Evolutionary conservation across 2,113 vertebrate genomes (phyloP), one percentile per base, ranked within the genome.

Genomic region (Cromileptes altivelis): DNA sequence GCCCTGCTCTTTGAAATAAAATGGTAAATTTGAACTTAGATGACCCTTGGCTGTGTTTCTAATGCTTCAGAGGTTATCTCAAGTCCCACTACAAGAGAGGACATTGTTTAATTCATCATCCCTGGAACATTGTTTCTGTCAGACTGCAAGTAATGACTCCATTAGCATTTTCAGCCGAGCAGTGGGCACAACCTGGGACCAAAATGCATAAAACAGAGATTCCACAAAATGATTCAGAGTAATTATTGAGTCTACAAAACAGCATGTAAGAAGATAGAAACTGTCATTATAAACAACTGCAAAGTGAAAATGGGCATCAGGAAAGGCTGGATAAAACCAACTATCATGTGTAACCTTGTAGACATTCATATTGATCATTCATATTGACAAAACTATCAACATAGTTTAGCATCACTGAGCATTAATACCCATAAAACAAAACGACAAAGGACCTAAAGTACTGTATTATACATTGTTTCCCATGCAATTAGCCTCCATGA

Each of bases 71-170:
- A 85, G 86, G 85, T 88, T 81, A 70, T 78, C 52, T 70, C 47
- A 57, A 82, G 74, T 87, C 58, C 57, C 3, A 1, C 60, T 71
- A 83, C 79, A 71, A 75, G 45, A 76, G 50, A 75, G 73, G 67
- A 77, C 85, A 57, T 83, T 86, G 76, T 89, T 80, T 83, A 80
- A 92, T 91, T 88, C 86, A 85, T 89, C 78, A 79, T 85, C 71
- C 64, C 71, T 65, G 70, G 72, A 80, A 77, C 72, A 80, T 78
- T 84, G 80, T 81, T 86, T 87, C 81, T 82, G 72, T 87, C 70
- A 52, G 75, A 78, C 81, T 71, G 72, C 73, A 82, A 81, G 72
- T 89, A 87, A 92, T 90, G 77, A 84, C 70, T 69, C 40, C 45
- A 86, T 90, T 89, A 88, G 85, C 81, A 86, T 90, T 90, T 92